These are phyloP conservation scores for Mystacides longicornis DNA, from an alignment of 2,888 invertebrate genomes.

Conservation along the genomic window DNA sequence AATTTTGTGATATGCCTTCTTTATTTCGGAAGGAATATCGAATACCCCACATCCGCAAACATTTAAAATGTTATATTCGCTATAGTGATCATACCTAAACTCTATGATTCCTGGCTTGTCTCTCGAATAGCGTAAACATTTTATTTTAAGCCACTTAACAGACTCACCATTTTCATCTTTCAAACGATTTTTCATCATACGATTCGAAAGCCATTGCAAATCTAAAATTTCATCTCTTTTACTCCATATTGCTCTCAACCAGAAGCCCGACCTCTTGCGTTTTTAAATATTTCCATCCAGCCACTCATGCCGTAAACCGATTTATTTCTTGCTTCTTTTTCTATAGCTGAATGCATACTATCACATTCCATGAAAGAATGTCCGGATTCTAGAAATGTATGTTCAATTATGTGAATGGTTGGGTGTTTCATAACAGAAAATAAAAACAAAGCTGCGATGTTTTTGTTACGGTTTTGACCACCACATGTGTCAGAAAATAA, in stretches of 20 bases:
- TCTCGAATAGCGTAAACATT: no score
- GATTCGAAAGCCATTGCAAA: background rate
- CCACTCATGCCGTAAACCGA: background rate
- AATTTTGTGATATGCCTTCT: no score
- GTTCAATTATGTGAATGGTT: background rate
- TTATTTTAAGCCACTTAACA: background rate
- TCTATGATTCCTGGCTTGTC: no score
- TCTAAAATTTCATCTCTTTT: background rate
- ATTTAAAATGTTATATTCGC: no score
- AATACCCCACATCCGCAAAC: no score
- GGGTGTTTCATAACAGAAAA: background rate
- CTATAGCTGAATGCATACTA: background rate
- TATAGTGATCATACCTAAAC: no score
- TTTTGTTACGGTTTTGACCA: background rate
- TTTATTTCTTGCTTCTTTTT: background rate
- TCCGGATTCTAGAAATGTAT: background rate
- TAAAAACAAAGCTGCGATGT: background rate
- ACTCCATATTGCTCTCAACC: background rate
- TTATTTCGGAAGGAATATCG: no score
- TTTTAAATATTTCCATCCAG: background rate
- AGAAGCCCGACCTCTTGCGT: background rate
- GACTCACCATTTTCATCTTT: background rate
- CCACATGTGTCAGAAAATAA: background rate
- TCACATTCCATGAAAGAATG: background rate
- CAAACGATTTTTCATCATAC: background rate